Evolutionary conservation across 1,140 invertebrate species (phyloP).

Genomic region (Bombus waltoni): DNA sequence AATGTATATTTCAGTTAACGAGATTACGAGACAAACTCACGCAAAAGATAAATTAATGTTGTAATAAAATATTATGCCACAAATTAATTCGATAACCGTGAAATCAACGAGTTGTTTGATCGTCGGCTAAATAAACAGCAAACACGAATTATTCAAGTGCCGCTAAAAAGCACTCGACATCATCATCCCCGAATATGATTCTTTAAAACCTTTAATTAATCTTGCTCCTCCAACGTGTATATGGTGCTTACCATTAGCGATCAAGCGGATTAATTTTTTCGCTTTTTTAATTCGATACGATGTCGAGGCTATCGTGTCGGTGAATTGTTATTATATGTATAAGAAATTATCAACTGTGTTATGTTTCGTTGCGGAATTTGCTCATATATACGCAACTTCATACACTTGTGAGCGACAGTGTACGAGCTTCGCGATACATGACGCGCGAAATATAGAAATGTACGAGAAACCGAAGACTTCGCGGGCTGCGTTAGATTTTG

Average conservation of each 20-base stretch:
- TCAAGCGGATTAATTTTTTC: not conserved
- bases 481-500: conserved; percentile 47
- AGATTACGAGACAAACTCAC: too few relatives aligned
- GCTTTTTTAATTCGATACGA: not conserved
- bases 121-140: not conserved
- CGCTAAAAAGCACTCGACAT: not conserved
- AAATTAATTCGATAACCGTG: conserved; percentile 10
- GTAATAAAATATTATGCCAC: not conserved
- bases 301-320: too few relatives aligned
- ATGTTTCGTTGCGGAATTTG: not conserved
- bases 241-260: not conserved
- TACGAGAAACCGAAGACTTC: conserved; percentile 18
- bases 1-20: not conserved
- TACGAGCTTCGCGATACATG: not conserved
- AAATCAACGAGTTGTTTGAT: not conserved
- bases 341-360: not conserved
- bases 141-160: not conserved
- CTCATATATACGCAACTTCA: not conserved
- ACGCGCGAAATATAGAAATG: not conserved
- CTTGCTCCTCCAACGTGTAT: too few relatives aligned
- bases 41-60: not conserved
- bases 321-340: not conserved
- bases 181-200: not conserved
- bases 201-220: not conserved
- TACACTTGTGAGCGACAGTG: too few relatives aligned